phyloP scores from a whole-genome alignment of 2,888 invertebrate genomes.

The Falcaria lacertinaria region DNA sequence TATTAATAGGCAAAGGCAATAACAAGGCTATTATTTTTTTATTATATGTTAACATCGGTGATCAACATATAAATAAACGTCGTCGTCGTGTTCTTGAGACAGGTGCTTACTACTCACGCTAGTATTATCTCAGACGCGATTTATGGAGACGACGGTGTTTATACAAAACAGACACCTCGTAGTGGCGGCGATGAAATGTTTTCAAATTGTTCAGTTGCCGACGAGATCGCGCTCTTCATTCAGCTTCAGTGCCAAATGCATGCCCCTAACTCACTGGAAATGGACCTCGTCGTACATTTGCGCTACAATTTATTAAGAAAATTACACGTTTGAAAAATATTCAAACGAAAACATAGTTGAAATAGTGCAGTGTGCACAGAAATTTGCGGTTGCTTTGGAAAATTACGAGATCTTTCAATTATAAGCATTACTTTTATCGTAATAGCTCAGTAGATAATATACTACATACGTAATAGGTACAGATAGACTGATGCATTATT shows the following conservation, averaged over 20 bases:
- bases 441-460: too few relatives aligned
- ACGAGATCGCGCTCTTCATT: conserved; percentile 26
- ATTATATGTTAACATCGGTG: neutral
- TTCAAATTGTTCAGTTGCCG: conserved; percentile 22
- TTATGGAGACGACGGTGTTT: neutral
- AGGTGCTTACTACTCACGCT: neutral
- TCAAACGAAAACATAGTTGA: conserved; percentile 11
- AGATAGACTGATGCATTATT: too few relatives aligned
- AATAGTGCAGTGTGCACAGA: conserved; percentile 15
- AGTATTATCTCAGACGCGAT: neutral
- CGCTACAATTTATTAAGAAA: conserved; percentile 30
- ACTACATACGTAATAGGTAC: too few relatives aligned
- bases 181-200: conserved; percentile 9
- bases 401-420: neutral
- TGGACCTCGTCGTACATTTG: conserved; percentile 38
- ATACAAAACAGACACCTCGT: neutral
- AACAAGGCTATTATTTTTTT: neutral
- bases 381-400: neutral
- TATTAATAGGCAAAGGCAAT: neutral
- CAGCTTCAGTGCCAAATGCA: conserved; percentile 52
- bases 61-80: too few relatives aligned
- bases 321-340: conserved; percentile 30
- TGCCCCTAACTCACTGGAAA: conserved; percentile 46
- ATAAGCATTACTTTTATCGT: neutral
- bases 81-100: neutral